Conservation (phyloP, 35 echinoderm and acorn worm genomes). For the Eucidaris tribuloides region DNA sequence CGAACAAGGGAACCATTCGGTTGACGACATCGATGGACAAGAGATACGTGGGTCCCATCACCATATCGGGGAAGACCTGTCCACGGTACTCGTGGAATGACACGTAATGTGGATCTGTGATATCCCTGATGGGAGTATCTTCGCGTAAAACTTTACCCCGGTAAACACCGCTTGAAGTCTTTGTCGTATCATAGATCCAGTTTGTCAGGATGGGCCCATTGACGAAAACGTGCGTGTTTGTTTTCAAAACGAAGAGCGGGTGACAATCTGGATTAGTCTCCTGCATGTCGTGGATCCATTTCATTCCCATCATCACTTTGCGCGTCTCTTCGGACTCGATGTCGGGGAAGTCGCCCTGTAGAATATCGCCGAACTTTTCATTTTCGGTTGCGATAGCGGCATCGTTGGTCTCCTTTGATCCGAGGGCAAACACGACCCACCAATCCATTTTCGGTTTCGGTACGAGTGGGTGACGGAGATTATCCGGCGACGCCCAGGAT, state of each 20-base stretch:
- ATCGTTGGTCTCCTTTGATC: neutral
- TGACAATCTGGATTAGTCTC: neutral
- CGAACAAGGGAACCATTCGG: conserved; percentile 45
- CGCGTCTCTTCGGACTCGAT: conserved; percentile 63
- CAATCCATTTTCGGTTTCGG: conserved; percentile 23
- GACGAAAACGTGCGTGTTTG: conserved; percentile 61
- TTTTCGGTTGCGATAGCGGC: conserved; percentile 23
- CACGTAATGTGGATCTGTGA: conserved; percentile 48
- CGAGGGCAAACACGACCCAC: conserved; percentile 70
- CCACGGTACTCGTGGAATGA: conserved; percentile 45
- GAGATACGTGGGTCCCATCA: conserved; percentile 55
- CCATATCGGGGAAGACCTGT: conserved; percentile 54
- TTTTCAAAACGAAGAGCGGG: conserved; percentile 59
- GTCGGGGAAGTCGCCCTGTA: conserved; percentile 85
- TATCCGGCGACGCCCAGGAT: conserved; percentile 59
- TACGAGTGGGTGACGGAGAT: neutral
- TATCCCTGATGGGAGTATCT: conserved; percentile 71
- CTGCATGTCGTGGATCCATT: conserved; percentile 51
- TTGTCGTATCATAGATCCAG: conserved; percentile 50
- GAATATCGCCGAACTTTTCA: conserved; percentile 44
- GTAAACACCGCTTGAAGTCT: conserved; percentile 31
- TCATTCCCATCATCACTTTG: conserved; percentile 66
- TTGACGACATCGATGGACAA: conserved; percentile 69
- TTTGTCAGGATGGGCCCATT: conserved; percentile 53
- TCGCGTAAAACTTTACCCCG: conserved; percentile 61